Base-by-base conservation (phyloP, 2,797 vertebrate species). In the Acipenser ruthenus region DNA sequence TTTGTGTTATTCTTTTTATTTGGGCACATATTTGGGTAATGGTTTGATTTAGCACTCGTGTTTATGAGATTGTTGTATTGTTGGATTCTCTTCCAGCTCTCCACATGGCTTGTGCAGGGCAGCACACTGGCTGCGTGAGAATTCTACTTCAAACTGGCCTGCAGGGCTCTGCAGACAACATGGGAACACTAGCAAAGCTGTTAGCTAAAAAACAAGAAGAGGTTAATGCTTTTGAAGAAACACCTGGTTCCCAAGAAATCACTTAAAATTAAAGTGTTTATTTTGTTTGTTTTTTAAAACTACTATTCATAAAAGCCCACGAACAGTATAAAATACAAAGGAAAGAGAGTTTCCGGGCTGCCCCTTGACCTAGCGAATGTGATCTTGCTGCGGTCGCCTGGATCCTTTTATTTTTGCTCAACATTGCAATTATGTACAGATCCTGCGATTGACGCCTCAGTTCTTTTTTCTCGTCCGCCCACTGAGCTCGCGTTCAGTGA, bases 91-190 rank as follows among this genome's bases (percentile, higher is more conserved):
- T 37, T 55, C 59, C 82, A 99, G 96, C 93, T 65, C 86, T 98
- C 59, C 96, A 98, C 7, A 87, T 90, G 75, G 94, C 95, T 0
- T 87, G 82, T 9, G 89, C 88, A 0, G 92, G 92, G 6, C 95
- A 97, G 80, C 90, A 88, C 0, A 70, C 73, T 0, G 79, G 72
- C 0, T 83, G 91, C 0, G 69, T 77, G 0, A 18, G 50, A 65
- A 68, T 80, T 1, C 91, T 98, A 6, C 80, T 95, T 58, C 72
- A 52, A 0, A 79, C 88, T 0, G 93, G 96, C 0, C 87, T 97
- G 56, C 15, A 0, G 49, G 93, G 97, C 1, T 63, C 83, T 0
- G 75, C 77, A 0, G 95, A 97, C 15, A 4, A 47, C 2, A 71
- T 74, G 0, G 93, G 93, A 4, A 74, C 49, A 0, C 73, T 74